Conservation (phyloP, 2,113 vertebrate species). For the Eurystomus gularis region DNA sequence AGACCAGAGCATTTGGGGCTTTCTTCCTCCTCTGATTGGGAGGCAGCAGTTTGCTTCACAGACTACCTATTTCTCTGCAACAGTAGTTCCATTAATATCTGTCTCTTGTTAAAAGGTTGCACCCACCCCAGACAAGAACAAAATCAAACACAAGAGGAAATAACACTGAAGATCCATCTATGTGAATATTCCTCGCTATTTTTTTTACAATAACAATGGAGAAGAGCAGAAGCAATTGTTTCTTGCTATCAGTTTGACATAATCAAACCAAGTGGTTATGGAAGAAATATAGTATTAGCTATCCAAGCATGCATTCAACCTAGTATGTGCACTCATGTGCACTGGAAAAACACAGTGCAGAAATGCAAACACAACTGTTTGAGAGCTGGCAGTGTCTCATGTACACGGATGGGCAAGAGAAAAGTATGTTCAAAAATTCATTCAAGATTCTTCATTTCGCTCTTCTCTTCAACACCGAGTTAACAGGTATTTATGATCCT, state of each 20-base stretch:
- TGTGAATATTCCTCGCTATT: background rate
- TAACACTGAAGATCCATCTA: background rate
- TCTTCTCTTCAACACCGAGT: background rate
- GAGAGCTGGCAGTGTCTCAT: background rate
- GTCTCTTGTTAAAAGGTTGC: background rate
- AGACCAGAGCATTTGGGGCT: background rate
- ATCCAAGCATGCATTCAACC: background rate
- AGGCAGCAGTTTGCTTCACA: conserved; percentile 24
- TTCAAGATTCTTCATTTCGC: background rate
- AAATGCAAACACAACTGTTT: background rate
- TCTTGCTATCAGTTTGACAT: background rate
- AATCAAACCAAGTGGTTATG: conserved; percentile 15
- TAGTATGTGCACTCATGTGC: background rate
- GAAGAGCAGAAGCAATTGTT: background rate
- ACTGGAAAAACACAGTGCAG: background rate
- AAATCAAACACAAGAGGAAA: conserved; percentile 29
- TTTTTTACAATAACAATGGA: background rate
- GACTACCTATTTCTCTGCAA: conserved; percentile 34
- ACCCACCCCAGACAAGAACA: background rate
- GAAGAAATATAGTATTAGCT: conserved; percentile 10
- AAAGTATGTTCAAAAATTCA: background rate
- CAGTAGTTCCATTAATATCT: conserved; percentile 32
- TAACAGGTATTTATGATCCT: background rate
- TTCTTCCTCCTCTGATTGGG: background rate
- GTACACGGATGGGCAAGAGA: background rate